phyloP scores from a whole-genome alignment of 2,113 vertebrate genomes.

The Eudyptes chrysolophus region DNA sequence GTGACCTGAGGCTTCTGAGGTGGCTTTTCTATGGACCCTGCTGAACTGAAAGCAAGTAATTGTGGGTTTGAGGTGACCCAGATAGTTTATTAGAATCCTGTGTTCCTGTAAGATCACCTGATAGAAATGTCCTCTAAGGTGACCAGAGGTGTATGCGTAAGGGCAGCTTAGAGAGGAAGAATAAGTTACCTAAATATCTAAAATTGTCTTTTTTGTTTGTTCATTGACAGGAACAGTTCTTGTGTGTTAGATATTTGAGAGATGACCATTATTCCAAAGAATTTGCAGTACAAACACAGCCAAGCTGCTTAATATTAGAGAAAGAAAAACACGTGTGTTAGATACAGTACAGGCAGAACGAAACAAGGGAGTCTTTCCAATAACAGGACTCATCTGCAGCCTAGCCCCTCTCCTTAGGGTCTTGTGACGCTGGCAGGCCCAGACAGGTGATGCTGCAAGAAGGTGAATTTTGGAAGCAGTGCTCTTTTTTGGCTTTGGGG shows the following conservation, averaged over 20 bases:
- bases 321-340: neutral
- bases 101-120: neutral
- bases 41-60: neutral
- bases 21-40: neutral
- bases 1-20: neutral
- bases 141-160: neutral
- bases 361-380: neutral
- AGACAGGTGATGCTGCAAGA: neutral
- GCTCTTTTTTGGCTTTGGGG: neutral
- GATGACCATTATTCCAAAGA: neutral
- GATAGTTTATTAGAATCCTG: neutral
- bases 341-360: neutral
- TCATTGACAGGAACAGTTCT: neutral
- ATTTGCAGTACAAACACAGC: neutral
- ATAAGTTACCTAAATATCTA: neutral
- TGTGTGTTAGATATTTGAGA: neutral
- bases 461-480: neutral
- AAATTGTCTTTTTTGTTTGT: neutral
- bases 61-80: neutral
- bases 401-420: neutral
- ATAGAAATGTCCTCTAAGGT: neutral
- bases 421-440: neutral
- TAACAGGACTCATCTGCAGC: neutral
- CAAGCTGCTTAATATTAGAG: neutral
- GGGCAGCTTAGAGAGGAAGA: neutral